phyloP scores from a whole-genome alignment of 2,888 invertebrate genomes.

The Alsophila aescularia region DNA sequence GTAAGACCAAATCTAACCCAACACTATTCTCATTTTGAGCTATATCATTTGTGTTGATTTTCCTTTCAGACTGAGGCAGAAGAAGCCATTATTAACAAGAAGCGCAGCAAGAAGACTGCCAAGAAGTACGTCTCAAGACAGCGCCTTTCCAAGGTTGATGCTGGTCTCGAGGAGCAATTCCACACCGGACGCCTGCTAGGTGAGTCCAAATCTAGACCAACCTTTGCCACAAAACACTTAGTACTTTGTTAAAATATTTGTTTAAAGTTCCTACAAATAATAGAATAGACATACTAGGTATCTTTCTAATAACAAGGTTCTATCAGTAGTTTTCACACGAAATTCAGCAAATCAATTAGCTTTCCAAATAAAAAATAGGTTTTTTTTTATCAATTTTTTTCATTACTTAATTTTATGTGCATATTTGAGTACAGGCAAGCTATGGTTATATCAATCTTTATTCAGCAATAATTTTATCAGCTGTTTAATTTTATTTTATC shows the following conservation, averaged over 20 bases:
- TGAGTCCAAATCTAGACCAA: constrained; percentile 66
- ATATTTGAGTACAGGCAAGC: too few relatives aligned
- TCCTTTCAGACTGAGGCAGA: constrained; percentile 93
- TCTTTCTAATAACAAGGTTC: not conserved
- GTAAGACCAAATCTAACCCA: not conserved
- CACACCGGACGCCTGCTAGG: constrained; percentile 97
- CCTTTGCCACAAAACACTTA: too few relatives aligned
- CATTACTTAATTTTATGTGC: too few relatives aligned
- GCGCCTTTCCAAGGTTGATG: constrained; percentile 97
- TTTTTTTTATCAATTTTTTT: too few relatives aligned
- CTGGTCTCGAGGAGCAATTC: constrained; percentile 97
- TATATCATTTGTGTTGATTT: constrained; percentile 9
- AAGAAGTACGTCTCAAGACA: constrained; percentile 97
- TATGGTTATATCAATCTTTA: too few relatives aligned
- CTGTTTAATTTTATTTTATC: too few relatives aligned
- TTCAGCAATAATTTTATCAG: too few relatives aligned
- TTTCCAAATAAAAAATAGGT: too few relatives aligned
- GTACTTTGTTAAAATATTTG: too few relatives aligned
- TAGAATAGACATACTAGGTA: not conserved
- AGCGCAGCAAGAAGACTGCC: constrained; percentile 95
- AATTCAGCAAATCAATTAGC: too few relatives aligned
- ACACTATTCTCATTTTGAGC: not conserved
- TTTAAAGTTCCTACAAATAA: too few relatives aligned
- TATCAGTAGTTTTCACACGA: too few relatives aligned
- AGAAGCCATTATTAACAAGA: constrained; percentile 96